Percentiles rank a stretch among this genome's conserved stretches.
phyloP scores from a whole-genome alignment of 2,797 vertebrate genomes.

The Myioborus miniatus region DNA sequence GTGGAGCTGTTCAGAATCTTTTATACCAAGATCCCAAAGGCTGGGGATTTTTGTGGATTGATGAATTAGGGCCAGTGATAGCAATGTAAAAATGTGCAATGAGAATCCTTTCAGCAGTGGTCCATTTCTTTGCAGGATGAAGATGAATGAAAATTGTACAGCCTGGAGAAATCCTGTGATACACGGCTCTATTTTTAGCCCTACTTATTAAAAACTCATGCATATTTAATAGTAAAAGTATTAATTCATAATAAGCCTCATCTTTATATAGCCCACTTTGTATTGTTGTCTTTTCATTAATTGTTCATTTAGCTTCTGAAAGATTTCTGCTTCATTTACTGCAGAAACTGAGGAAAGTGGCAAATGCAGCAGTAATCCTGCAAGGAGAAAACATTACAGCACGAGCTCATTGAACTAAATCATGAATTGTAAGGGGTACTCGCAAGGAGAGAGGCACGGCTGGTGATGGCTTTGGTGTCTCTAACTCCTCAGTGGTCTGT shows the following conservation, averaged over 20 bases:
- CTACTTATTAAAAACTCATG: constrained; percentile 34
- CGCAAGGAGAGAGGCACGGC: background rate
- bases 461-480: background rate
- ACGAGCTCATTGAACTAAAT: background rate
- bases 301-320: constrained; percentile 19
- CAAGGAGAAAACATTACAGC: background rate
- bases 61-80: background rate
- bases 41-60: background rate
- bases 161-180: constrained; percentile 12
- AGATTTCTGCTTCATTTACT: constrained; percentile 30
- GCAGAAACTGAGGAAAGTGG: background rate
- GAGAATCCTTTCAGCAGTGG: background rate
- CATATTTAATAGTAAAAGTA: constrained; percentile 43
- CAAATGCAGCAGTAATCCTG: background rate
- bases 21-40: background rate
- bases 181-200: constrained; percentile 17
- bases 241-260: constrained; percentile 28
- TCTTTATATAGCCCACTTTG: background rate
- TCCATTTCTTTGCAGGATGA: background rate
- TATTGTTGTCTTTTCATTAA: constrained; percentile 24
- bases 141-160: constrained; percentile 34
- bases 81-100: background rate
- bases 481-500: background rate
- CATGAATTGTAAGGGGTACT: background rate
- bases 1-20: background rate